Base-by-base conservation (phyloP, 2,888 invertebrate genomes). In the Atrina japonica region DNA sequence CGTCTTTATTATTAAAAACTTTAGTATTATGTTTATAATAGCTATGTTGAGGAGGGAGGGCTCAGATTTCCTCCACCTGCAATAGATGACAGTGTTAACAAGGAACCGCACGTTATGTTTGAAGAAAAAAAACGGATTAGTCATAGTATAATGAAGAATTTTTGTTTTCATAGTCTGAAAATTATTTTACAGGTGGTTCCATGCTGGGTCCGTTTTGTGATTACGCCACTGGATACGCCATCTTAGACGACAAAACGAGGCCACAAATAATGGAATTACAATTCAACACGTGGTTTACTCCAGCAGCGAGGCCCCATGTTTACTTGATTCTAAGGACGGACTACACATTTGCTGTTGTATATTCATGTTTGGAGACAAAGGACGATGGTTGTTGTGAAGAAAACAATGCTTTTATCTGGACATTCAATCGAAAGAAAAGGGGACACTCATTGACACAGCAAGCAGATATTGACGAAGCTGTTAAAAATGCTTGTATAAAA, bases 201-300 rank as follows among this genome's bases (percentile, higher is more conserved):
- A 25, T 60, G 7, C 6, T 60, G 45, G 45, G 45, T 29, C 60
- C 60, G 16, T 47, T 60, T 47, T 60, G 60, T 60, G 60, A 60
- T 29, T 47, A 25, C 18, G 47, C 47, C 29, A 47, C 14, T n/a
- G 60, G 60, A 16, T 30, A 47, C 18, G 60, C 47, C 1, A n/a
- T 16, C 9, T 27, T 60, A n/a, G 18, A 25, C n/a, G 60, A 60
- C 49, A 60, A 47, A 43, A 47, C 49, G 18, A 27, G 27, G 18
- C 60, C 60, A 5, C 29, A 60, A 30, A 60, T 45, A 21, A 23
- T 60, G 7, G 27, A 25, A 3, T n/a, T 47, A 3, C 45, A 47
- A 27, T 60, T 47, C 35, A 47, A 47, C 47, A 47, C 60, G 16
- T 18, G 25, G 2, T 29, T 60, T 14, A 2, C 41, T 18, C 45